Evolutionary conservation across 2,797 vertebrate species (phyloP).

Genomic region (Valencia hispanica): DNA sequence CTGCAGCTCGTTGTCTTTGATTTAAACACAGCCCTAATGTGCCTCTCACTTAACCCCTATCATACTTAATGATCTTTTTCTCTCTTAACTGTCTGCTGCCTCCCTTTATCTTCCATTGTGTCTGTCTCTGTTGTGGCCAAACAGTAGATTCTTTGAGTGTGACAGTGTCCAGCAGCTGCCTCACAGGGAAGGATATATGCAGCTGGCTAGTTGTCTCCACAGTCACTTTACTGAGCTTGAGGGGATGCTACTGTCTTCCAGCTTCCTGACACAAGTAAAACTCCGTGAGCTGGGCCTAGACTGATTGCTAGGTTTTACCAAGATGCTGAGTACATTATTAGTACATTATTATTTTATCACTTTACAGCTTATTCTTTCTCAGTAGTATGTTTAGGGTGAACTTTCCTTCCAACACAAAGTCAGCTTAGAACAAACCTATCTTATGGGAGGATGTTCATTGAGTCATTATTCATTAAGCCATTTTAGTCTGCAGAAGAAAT

Average conservation of each 20-base stretch:
- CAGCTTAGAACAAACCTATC: background rate
- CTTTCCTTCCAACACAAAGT: background rate
- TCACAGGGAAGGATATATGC: background rate
- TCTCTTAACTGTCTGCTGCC: conserved; percentile 23
- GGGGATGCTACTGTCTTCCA: background rate
- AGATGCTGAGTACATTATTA: background rate
- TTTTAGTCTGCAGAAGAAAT: background rate
- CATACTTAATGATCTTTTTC: conserved; percentile 70
- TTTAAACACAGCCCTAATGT: conserved; percentile 69
- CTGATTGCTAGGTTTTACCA: no score
- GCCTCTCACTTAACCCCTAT: conserved; percentile 76
- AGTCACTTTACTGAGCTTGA: background rate
- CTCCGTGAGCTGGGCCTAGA: background rate
- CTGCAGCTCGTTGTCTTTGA: conserved; percentile 69
- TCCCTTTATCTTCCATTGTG: conserved; percentile 3
- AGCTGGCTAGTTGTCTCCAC: background rate
- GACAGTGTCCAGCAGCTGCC: conserved; percentile 45
- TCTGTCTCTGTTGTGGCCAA: conserved; percentile 28
- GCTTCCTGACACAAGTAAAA: no score
- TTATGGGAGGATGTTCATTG: background rate
- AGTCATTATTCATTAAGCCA: background rate
- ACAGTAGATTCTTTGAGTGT: conserved; percentile 51
- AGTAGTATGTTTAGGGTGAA: background rate
- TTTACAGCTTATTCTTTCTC: conserved; percentile 7
- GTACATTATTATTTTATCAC: background rate